Conservation (phyloP, 2,113 vertebrate species). For the Recurvirostra avosetta region DNA sequence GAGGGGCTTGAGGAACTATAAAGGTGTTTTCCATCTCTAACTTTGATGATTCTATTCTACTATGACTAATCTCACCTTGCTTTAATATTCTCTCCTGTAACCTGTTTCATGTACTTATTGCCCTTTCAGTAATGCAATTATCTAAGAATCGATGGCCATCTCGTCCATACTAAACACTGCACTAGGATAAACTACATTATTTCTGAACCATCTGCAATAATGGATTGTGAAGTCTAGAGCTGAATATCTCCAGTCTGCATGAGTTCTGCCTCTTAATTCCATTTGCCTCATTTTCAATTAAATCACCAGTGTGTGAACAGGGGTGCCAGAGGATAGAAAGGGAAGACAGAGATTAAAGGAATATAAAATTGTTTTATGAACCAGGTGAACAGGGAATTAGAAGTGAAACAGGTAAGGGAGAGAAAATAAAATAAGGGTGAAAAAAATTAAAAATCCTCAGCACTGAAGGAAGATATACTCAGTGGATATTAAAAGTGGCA, state of each 20-base stretch:
- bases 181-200: constrained; percentile 22
- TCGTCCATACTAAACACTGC: not conserved
- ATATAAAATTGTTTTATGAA: not conserved
- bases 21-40: not conserved
- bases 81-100: not conserved
- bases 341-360: not conserved
- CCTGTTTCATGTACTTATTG: not conserved
- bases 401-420: not conserved
- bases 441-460: not conserved
- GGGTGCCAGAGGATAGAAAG: not conserved
- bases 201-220: constrained; percentile 18
- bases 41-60: not conserved
- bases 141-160: not conserved
- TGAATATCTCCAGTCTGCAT: not conserved
- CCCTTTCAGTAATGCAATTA: constrained; percentile 20
- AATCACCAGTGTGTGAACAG: not conserved
- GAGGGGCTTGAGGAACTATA: not conserved
- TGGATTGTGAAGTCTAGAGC: not conserved
- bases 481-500: not conserved
- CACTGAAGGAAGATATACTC: not conserved
- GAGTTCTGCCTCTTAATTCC: not conserved
- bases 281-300: constrained; percentile 6
- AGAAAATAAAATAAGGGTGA: not conserved
- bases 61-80: not conserved
- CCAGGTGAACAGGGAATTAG: not conserved